Percentiles rank a stretch among this genome's conserved stretches.
Evolutionary conservation across 2,113 vertebrate species (phyloP).

Genomic region (Megaptera novaeangliae): DNA sequence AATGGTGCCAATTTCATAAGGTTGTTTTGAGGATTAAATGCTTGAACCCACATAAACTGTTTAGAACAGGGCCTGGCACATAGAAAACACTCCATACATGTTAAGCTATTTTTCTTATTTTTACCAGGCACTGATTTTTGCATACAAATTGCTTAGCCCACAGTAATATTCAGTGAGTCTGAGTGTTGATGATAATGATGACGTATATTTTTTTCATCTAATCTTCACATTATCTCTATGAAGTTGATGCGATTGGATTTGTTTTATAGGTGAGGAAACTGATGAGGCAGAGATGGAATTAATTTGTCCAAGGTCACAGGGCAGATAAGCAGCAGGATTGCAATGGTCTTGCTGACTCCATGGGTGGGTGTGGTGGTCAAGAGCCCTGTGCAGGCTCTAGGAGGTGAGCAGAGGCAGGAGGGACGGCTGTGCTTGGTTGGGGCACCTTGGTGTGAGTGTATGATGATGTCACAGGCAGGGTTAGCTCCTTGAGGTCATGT

Average conservation of each 20-base stretch:
- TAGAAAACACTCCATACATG: not conserved
- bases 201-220: not conserved
- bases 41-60: not conserved
- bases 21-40: not conserved
- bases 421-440: not conserved
- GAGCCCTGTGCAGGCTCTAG: not conserved
- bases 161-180: not conserved
- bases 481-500: not conserved
- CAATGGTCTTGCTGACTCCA: not conserved
- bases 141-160: not conserved
- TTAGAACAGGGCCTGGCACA: not conserved
- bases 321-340: not conserved
- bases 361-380: fast-evolving
- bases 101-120: not conserved
- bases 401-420: fast-evolving
- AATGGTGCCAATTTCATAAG: not conserved
- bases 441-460: not conserved
- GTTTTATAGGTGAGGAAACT: not conserved
- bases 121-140: not conserved
- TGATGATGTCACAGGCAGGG: not conserved
- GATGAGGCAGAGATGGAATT: not conserved
- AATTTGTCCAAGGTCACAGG: not conserved
- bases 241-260: not conserved
- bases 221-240: not conserved
- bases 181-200: not conserved